Conservation (phyloP, 2,888 invertebrate species). For the Brachyopa scutellaris region DNA sequence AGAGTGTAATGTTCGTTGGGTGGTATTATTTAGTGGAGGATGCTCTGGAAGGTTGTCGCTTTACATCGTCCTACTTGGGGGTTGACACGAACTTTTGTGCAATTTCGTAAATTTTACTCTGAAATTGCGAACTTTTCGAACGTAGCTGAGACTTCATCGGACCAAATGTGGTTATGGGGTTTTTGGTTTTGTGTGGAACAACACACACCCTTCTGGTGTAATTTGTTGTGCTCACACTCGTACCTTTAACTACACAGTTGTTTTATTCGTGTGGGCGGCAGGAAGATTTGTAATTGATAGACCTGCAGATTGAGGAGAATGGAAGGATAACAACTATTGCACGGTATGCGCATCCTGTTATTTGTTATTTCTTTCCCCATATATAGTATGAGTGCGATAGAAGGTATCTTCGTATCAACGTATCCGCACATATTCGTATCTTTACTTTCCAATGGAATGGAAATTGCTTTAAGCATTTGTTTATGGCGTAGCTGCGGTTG, state of each 20-base stretch:
- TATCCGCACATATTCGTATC: background rate
- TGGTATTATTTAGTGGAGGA: background rate
- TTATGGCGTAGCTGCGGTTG: constrained; percentile 31
- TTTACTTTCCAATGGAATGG: constrained; percentile 33
- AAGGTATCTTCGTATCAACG: background rate
- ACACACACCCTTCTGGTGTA: constrained; percentile 57
- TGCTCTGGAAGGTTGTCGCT: too few relatives aligned
- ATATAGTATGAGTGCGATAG: too few relatives aligned
- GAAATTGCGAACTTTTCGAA: constrained; percentile 23
- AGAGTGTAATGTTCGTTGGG: constrained; percentile 23
- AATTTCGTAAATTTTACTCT: constrained; percentile 52
- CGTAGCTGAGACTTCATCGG: background rate
- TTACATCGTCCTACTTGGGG: too few relatives aligned
- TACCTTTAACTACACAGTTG: constrained; percentile 29
- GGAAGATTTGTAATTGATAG: constrained; percentile 52
- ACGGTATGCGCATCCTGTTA: constrained; percentile 43
- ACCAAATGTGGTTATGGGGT: constrained; percentile 12
- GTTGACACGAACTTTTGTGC: constrained; percentile 60
- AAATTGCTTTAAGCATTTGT: constrained; percentile 56
- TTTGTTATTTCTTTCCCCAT: constrained; percentile 51
- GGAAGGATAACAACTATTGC: constrained; percentile 53
- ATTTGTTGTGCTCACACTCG: constrained; percentile 55
- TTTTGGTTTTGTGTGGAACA: too few relatives aligned
- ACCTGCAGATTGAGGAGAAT: constrained; percentile 47
- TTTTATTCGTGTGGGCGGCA: constrained; percentile 28